Conservation (phyloP, 2,797 vertebrate species). For the Tokudaia tokunoshimensis region DNA sequence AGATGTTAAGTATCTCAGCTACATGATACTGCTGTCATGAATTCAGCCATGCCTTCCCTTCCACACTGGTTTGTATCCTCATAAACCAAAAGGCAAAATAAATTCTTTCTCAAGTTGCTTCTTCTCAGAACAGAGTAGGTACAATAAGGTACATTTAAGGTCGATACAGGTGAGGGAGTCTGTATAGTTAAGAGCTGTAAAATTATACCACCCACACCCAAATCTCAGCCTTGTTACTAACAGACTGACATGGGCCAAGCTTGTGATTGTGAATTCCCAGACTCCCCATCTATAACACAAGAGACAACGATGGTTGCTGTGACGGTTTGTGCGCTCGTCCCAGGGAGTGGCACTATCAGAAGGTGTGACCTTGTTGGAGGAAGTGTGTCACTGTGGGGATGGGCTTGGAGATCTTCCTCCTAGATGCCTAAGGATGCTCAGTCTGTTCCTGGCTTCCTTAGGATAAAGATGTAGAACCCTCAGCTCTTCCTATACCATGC, state of each 20-base stretch:
- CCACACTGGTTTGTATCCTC: background rate
- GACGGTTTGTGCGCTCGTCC: no score
- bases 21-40: background rate
- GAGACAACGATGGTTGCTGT: background rate
- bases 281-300: background rate
- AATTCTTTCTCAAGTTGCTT: background rate
- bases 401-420: no score
- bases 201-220: background rate
- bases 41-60: background rate
- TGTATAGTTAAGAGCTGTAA: background rate
- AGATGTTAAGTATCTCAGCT: background rate
- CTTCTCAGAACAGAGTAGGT: background rate
- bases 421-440: no score
- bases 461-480: no score
- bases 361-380: no score
- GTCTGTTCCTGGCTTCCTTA: no score
- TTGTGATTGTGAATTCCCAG: constrained; percentile 6
- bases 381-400: no score
- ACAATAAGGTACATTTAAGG: background rate
- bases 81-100: background rate
- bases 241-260: background rate
- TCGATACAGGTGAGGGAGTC: background rate
- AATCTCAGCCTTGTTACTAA: background rate
- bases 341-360: no score
- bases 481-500: no score